These are phyloP conservation scores for Gobionotothen gibberifrons DNA, from an alignment of 2,797 vertebrate species.

Conservation along the genomic window DNA sequence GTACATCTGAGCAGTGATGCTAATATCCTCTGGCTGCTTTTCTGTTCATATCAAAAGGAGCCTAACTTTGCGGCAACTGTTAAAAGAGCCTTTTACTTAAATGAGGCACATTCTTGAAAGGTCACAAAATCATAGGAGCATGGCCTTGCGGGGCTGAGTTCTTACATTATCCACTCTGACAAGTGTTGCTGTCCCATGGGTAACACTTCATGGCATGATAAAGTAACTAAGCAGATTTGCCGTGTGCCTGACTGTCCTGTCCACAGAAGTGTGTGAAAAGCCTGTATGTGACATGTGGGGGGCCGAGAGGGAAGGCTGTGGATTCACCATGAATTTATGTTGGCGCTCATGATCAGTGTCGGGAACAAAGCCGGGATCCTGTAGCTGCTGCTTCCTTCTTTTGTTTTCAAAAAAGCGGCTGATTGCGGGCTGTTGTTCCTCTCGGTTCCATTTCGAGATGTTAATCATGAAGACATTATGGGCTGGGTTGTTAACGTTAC, in stretches of 20 bases:
- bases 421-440: conserved; percentile 13
- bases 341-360: conserved; percentile 58
- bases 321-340: conserved; percentile 69
- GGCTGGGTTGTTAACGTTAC: conserved; percentile 21
- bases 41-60: conserved; percentile 44
- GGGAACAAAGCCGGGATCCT: conserved; percentile 29
- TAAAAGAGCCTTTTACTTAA: conserved; percentile 60
- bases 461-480: conserved; percentile 31
- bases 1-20: conserved; percentile 30
- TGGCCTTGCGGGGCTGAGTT: conserved; percentile 42
- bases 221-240: conserved; percentile 80
- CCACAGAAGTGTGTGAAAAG: conserved; percentile 76
- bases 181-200: conserved; percentile 74
- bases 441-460: conserved; percentile 8
- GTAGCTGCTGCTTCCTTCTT: conserved; percentile 30
- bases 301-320: conserved; percentile 51
- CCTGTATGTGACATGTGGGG: conserved; percentile 75
- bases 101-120: conserved; percentile 67
- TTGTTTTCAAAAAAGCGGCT: conserved; percentile 22
- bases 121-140: conserved; percentile 68
- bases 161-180: conserved; percentile 73
- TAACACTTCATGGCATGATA: conserved; percentile 75
- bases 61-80: conserved; percentile 46
- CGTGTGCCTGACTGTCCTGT: conserved; percentile 72
- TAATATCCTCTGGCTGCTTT: conserved; percentile 50